A percentile compares a stretch with the other conserved stretches of the same genome.
phyloP scores from a whole-genome alignment of 2,888 invertebrate genomes.

The Drosophila buzzatii region DNA sequence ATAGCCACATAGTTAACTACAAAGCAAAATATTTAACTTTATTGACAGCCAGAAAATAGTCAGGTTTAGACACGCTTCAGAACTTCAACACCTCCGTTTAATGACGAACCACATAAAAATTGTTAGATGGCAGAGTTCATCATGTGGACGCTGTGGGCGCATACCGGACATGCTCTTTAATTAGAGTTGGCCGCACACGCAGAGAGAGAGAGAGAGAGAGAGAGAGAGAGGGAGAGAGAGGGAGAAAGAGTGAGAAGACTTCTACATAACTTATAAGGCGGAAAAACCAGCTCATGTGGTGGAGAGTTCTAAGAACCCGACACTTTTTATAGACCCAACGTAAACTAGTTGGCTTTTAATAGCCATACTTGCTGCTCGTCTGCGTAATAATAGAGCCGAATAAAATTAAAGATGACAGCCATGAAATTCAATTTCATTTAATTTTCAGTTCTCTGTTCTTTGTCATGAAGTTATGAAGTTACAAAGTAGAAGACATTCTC shows the following conservation, averaged over 20 bases:
- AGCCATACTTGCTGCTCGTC: conserved; percentile 39
- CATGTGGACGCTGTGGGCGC: conserved; percentile 45
- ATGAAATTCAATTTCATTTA: conserved; percentile 74
- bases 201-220: not conserved
- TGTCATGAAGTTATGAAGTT: not conserved
- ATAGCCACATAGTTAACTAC: not conserved
- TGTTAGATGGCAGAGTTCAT: conserved; percentile 21
- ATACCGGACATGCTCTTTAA: conserved; percentile 58
- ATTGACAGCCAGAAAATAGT: conserved; percentile 22
- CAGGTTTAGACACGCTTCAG: conserved; percentile 24
- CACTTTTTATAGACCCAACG: conserved; percentile 60
- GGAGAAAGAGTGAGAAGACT: not conserved
- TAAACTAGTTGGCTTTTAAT: conserved; percentile 72
- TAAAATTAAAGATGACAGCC: conserved; percentile 41
- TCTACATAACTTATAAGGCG: conserved; percentile 34
- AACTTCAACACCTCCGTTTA: conserved; percentile 31
- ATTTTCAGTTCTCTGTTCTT: conserved; percentile 25
- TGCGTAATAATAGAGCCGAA: conserved; percentile 60
- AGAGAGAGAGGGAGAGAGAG: not conserved
- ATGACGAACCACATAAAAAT: conserved; percentile 26
- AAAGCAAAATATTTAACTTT: conserved; percentile 10
- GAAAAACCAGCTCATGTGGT: conserved; percentile 57
- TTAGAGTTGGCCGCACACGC: conserved; percentile 27
- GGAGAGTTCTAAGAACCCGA: conserved; percentile 68
- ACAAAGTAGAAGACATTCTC: conserved; percentile 36